Conservation (phyloP, 1,140 invertebrate genomes). For the Hypothenemus hampei region DNA sequence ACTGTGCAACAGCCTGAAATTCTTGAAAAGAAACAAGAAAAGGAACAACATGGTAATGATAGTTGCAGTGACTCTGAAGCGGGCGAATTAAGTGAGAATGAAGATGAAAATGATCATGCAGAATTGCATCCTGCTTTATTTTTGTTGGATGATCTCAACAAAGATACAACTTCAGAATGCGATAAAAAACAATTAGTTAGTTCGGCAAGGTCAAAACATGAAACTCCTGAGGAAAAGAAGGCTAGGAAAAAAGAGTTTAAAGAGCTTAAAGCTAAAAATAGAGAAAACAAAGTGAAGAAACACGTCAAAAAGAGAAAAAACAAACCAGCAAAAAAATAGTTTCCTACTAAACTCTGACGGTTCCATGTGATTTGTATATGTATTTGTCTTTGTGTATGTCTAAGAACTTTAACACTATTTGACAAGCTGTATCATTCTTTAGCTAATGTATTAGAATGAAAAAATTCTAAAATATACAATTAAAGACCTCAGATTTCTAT, state of each 20-base stretch:
- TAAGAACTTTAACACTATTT: too few species aligned
- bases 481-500: too few species aligned
- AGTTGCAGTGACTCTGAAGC: slow-evolving; percentile 36
- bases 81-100: slow-evolving; percentile 48
- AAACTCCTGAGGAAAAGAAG: slow-evolving; percentile 82
- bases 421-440: too few species aligned
- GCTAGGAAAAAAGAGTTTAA: slow-evolving; percentile 80
- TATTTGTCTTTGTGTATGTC: too few species aligned
- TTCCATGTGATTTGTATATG: too few species aligned
- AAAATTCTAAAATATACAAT: too few species aligned
- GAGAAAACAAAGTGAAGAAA: slow-evolving; percentile 91
- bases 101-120: slow-evolving; percentile 40
- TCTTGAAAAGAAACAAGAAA: slow-evolving; percentile 33
- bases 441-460: too few species aligned
- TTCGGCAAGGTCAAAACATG: slow-evolving; percentile 72
- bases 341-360: too few species aligned
- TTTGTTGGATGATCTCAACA: too few species aligned
- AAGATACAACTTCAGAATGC: too few species aligned
- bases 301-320: slow-evolving; percentile 90
- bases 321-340: slow-evolving; percentile 46
- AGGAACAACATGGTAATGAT: too few species aligned
- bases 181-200: slow-evolving; percentile 61
- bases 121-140: too few species aligned
- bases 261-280: slow-evolving; percentile 83
- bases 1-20: slow-evolving; percentile 57